phyloP scores from a whole-genome alignment of 2,888 invertebrate species.

The Limnephilus rhombicus region DNA sequence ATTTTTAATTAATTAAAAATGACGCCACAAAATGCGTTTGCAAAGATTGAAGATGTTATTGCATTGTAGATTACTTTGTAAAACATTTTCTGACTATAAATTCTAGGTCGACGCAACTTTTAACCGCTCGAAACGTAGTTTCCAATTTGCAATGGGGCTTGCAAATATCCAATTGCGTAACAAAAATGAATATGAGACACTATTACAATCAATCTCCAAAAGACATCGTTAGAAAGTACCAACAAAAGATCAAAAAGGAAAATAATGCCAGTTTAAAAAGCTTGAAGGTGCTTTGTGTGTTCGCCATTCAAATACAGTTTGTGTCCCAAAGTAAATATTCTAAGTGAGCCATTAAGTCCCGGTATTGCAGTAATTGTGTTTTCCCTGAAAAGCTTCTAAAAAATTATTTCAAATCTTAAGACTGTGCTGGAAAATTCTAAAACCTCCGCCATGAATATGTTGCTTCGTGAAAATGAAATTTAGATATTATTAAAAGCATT shows the following conservation, averaged over 20 bases:
- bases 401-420: conserved; percentile 11
- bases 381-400: background rate
- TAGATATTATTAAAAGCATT: background rate
- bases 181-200: no score
- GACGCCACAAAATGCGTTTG: no score
- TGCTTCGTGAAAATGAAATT: background rate
- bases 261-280: background rate
- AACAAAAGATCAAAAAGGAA: background rate
- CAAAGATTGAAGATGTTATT: no score
- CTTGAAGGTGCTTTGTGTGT: background rate
- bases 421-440: background rate
- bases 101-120: no score
- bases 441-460: background rate
- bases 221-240: background rate
- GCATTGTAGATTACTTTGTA: no score
- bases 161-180: no score
- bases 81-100: no score
- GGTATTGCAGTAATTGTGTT: conserved; percentile 34
- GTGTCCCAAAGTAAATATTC: background rate
- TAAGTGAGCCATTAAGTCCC: background rate
- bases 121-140: no score
- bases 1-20: no score
- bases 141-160: no score
- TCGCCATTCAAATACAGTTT: background rate
- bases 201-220: no score